Evolutionary conservation across 2,888 invertebrate species (phyloP).

Genomic region (Stenodera caucasica): DNA sequence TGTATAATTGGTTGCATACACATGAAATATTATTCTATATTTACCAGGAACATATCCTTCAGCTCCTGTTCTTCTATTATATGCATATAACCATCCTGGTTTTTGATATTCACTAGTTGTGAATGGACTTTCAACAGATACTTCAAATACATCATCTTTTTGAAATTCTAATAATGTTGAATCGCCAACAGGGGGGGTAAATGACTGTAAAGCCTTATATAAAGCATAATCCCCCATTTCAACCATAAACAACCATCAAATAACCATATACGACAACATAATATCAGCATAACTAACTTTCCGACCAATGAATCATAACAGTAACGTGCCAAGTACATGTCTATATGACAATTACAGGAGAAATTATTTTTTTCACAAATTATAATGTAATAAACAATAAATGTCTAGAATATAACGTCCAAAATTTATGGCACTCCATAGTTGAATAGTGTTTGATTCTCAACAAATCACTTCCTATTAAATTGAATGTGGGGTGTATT

Average conservation of each 20-base stretch:
- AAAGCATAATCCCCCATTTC: slow-evolving; percentile 54
- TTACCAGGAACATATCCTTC: slow-evolving; percentile 56
- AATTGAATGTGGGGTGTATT: slow-evolving; percentile 19
- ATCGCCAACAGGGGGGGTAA: slow-evolving; percentile 47
- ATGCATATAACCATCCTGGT: slow-evolving; percentile 54
- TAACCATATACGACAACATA: slow-evolving; percentile 30
- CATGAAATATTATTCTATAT: slow-evolving; percentile 17
- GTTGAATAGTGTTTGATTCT: not conserved
- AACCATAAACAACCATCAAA: slow-evolving; percentile 36
- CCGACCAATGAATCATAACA: slow-evolving; percentile 14
- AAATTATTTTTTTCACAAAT: slow-evolving; percentile 8
- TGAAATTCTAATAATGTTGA: slow-evolving; percentile 48
- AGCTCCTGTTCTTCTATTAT: slow-evolving; percentile 52
- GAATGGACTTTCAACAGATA: slow-evolving; percentile 49
- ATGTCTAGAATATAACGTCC: slow-evolving; percentile 19
- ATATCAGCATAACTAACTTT: slow-evolving; percentile 36
- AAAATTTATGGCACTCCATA: slow-evolving; percentile 18
- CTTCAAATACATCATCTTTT: slow-evolving; percentile 55
- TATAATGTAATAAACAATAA: not conserved
- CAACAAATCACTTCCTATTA: slow-evolving; percentile 23
- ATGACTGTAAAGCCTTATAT: slow-evolving; percentile 54
- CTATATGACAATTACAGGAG: slow-evolving; percentile 12
- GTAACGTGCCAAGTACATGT: slow-evolving; percentile 16
- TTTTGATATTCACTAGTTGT: slow-evolving; percentile 42
- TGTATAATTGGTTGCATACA: slow-evolving; percentile 24